Evolutionary conservation across 2,113 vertebrate species (phyloP).

Genomic region (Actenoides lindsayi): DNA sequence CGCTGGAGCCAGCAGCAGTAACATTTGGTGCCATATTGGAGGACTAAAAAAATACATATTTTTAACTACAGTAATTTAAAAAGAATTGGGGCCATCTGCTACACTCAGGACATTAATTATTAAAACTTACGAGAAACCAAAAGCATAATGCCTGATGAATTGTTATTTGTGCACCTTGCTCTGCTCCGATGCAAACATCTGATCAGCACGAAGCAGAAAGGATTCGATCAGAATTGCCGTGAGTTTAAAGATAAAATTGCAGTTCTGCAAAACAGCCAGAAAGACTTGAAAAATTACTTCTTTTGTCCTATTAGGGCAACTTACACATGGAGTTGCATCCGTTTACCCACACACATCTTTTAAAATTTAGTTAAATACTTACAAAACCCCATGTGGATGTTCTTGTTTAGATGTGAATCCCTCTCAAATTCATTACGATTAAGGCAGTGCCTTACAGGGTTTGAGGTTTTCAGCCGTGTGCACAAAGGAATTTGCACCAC

Average conservation of each 20-base stretch:
- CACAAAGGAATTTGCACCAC: not conserved
- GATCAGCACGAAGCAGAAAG: not conserved
- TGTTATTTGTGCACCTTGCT: not conserved
- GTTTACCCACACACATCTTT: not conserved
- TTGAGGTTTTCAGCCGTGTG: not conserved
- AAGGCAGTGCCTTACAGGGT: not conserved
- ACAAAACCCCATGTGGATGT: not conserved
- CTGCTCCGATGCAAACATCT: not conserved
- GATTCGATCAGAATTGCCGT: not conserved
- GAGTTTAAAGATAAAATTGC: not conserved
- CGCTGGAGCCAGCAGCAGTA: not conserved
- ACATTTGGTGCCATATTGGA: not conserved
- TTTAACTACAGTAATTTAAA: constrained; percentile 23
- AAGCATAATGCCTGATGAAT: not conserved
- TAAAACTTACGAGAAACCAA: constrained; percentile 14
- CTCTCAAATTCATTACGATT: not conserved
- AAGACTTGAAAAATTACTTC: not conserved
- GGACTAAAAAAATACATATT: not conserved
- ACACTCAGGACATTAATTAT: constrained; percentile 49
- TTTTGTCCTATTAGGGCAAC: not conserved
- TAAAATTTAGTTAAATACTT: constrained; percentile 7
- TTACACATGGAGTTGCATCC: not conserved
- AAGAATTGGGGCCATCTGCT: constrained; percentile 35
- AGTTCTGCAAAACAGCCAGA: not conserved
- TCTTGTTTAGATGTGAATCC: constrained; percentile 23